phyloP scores from a whole-genome alignment of 1,140 invertebrate species.

The Tetragnatha versicolor region DNA sequence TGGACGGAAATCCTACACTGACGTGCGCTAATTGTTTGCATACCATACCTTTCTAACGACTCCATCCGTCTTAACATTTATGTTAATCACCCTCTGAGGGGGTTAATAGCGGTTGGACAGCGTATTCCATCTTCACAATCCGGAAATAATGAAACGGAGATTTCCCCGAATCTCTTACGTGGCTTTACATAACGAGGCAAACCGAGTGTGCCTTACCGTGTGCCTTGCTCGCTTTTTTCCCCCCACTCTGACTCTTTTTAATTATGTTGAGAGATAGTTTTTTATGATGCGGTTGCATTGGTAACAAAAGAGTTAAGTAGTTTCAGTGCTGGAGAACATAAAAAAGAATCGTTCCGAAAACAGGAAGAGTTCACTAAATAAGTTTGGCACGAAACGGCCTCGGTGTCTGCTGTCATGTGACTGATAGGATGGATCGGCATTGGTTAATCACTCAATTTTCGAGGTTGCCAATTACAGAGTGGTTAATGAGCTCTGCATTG shows the following conservation, averaged over 20 bases:
- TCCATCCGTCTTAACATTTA: neutral
- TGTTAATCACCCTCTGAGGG: conserved; percentile 20
- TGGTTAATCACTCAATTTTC: conserved; percentile 45
- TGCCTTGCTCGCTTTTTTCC: neutral
- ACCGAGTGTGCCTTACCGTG: neutral
- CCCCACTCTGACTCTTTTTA: neutral
- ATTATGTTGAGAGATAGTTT: conserved; percentile 28
- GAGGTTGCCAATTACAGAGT: conserved; percentile 49
- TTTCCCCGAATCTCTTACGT: too few species aligned
- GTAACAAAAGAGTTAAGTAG: conserved; percentile 3
- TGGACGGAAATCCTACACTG: neutral
- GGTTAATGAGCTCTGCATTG: conserved; percentile 23
- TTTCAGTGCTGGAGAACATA: neutral
- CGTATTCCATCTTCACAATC: neutral
- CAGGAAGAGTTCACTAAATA: conserved; percentile 39
- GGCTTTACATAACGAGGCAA: too few species aligned
- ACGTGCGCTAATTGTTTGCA: conserved; percentile 17
- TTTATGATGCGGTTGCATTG: conserved; percentile 19
- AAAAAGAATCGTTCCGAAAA: conserved; percentile 23
- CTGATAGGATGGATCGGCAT: conserved; percentile 39
- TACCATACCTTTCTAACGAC: neutral
- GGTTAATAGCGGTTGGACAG: neutral
- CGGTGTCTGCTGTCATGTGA: conserved; percentile 47
- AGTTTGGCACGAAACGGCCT: conserved; percentile 20
- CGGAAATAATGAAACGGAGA: conserved; percentile 38